Conservation (phyloP, 1,140 invertebrate species). For the Dinothrombium tinctorium region DNA sequence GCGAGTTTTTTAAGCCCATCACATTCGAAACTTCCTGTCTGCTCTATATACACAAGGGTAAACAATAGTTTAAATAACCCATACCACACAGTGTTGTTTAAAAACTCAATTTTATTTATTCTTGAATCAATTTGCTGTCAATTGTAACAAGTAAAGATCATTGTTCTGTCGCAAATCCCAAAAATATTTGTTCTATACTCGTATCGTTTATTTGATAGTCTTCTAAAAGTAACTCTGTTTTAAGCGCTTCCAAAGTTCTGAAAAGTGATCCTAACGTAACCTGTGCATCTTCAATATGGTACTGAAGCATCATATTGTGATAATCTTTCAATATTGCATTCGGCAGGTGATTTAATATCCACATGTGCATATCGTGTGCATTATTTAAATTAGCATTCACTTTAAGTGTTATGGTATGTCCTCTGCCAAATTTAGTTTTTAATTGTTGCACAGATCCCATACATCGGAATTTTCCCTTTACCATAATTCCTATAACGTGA, state of each 20-base stretch:
- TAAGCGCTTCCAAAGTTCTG: constrained; percentile 20
- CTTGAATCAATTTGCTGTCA: no score
- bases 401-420: constrained; percentile 16
- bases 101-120: no score
- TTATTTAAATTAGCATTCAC: neutral
- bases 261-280: constrained; percentile 23
- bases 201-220: constrained; percentile 29
- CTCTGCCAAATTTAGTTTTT: constrained; percentile 42
- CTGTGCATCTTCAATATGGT: constrained; percentile 30
- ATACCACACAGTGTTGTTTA: no score
- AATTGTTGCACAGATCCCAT: constrained; percentile 34
- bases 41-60: no score
- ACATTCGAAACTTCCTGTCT: no score
- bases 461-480: constrained; percentile 49
- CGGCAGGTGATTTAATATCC: neutral
- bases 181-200: constrained; percentile 28
- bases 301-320: constrained; percentile 28
- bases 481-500: constrained; percentile 62
- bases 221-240: constrained; percentile 21
- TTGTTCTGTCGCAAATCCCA: constrained; percentile 26
- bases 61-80: no score
- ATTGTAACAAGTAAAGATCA: no score
- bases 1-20: no score
- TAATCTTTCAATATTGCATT: constrained; percentile 6
- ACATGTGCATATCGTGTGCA: neutral